Base-by-base conservation (phyloP, 2,888 invertebrate genomes). In the Andrena trimmerana region DNA sequence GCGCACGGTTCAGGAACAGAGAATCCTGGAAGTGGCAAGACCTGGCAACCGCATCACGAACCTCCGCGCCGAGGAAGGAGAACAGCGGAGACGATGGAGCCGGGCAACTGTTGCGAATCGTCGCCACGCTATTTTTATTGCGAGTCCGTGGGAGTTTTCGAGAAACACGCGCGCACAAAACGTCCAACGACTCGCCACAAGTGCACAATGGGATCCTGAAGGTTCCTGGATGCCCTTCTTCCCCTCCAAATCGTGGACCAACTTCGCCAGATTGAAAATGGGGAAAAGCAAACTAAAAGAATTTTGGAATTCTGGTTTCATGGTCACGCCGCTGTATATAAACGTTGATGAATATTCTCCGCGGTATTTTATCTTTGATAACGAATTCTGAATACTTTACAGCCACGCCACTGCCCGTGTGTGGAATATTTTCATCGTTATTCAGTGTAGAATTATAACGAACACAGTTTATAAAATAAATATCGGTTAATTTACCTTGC, bases 121-220 rank as follows among this genome's bases (percentile, higher is more conserved):
- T 82, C 65, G 27, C 67, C 62, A 27, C 67, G 50, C 62, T 52
- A 67, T 81, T 81, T 80, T 81, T 73, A 80, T 80, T 63, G 33
- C 62, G 29, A 6, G 13, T 33, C 10, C 63, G 59, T 59, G 16
- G 59, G 10, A 69, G 57, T 66, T 8, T 16, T 42, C n/a, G 57
- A 50, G 67, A 31, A 62, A 62, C 71, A 24, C 20, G 3, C 4
- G n/a, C 5, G 20, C 62, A 20, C 70, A 13, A 60, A 63, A 70
- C 80, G 70, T 59, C 78, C 59, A 79, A 71, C 33, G n/a, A 16
- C 62, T 33, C 29, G 52, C 33, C 50, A 59, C 27, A 42, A 42
- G 69, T 62, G 69, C 20, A 50, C 20, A 65, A 67, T 48, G 71
- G 71, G 72, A 72, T 79, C 67, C 27, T 2, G 48, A 42, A 42